These are phyloP conservation scores for Penaeus chinensis DNA, from an alignment of 1,140 invertebrate species.

Conservation along the genomic window DNA sequence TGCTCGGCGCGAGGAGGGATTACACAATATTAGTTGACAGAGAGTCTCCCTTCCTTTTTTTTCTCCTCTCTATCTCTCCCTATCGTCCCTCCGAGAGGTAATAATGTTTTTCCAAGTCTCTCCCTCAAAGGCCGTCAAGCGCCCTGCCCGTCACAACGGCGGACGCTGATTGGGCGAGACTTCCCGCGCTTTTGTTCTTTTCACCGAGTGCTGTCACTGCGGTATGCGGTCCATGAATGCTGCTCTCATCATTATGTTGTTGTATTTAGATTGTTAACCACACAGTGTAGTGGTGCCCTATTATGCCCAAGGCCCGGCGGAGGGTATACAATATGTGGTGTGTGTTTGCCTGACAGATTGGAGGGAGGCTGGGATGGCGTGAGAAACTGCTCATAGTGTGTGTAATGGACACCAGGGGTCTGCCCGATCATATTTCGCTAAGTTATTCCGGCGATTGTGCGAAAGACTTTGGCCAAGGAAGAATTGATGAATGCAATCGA, in stretches of 20 bases:
- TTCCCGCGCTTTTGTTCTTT: slow-evolving; percentile 41
- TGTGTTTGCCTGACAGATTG: slow-evolving; percentile 19
- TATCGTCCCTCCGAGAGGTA: neutral
- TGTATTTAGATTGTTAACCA: slow-evolving; percentile 49
- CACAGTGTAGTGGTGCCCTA: slow-evolving; percentile 42
- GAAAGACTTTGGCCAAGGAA: too few relatives aligned
- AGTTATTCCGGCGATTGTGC: too few relatives aligned
- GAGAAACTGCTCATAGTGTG: slow-evolving; percentile 20
- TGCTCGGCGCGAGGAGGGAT: too few relatives aligned
- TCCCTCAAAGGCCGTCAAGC: slow-evolving; percentile 3
- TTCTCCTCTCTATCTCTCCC: neutral
- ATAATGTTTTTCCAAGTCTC: neutral
- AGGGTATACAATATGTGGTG: slow-evolving; percentile 17
- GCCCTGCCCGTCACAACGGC: neutral
- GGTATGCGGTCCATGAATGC: slow-evolving; percentile 41
- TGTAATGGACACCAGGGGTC: slow-evolving; percentile 38
- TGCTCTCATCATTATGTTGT: slow-evolving; percentile 52
- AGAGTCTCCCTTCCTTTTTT: too few relatives aligned
- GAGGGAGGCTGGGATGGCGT: slow-evolving; percentile 30
- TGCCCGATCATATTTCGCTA: slow-evolving; percentile 9
- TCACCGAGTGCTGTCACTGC: slow-evolving; percentile 34
- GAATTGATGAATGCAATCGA: too few relatives aligned
- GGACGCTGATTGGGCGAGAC: slow-evolving; percentile 27
- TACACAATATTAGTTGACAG: too few relatives aligned
- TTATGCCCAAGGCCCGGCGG: neutral